Percentiles rank a stretch among this genome's conserved stretches.
phyloP scores from a whole-genome alignment of 2,888 invertebrate genomes.

The Aethes cnicana region DNA sequence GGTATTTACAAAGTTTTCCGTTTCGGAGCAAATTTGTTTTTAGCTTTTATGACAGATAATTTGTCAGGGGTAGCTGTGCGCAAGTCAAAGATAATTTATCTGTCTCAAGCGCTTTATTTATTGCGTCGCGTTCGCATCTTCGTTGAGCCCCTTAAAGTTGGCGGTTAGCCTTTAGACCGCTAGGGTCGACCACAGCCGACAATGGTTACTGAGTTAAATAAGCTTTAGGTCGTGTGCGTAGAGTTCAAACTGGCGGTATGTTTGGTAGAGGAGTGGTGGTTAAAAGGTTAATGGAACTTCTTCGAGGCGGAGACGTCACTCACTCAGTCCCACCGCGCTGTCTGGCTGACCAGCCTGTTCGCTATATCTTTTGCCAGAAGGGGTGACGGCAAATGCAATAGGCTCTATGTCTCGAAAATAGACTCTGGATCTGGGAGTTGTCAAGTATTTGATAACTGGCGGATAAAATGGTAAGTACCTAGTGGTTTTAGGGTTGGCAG shows the following conservation, averaged over 20 bases:
- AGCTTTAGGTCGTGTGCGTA: too few species aligned
- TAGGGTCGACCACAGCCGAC: too few species aligned
- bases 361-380: slow-evolving; percentile 59
- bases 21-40: slow-evolving; percentile 76
- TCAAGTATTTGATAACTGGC: not conserved
- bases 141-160: slow-evolving; percentile 74
- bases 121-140: slow-evolving; percentile 75
- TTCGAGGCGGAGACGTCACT: slow-evolving; percentile 68
- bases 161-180: too few species aligned
- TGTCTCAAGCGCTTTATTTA: slow-evolving; percentile 80
- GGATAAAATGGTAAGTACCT: too few species aligned
- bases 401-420: slow-evolving; percentile 42
- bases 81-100: slow-evolving; percentile 81
- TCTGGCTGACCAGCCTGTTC: too few species aligned
- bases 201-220: too few species aligned
- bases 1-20: slow-evolving; percentile 69
- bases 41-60: slow-evolving; percentile 79
- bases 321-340: too few species aligned
- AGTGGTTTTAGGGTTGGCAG: too few species aligned
- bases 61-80: slow-evolving; percentile 75
- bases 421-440: slow-evolving; percentile 12
- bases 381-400: slow-evolving; percentile 62
- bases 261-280: too few species aligned
- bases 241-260: too few species aligned
- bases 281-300: slow-evolving; percentile 78